These are phyloP conservation scores for Melanotaenia boesemani DNA, from an alignment of 2,797 vertebrate genomes.

Conservation along the genomic window DNA sequence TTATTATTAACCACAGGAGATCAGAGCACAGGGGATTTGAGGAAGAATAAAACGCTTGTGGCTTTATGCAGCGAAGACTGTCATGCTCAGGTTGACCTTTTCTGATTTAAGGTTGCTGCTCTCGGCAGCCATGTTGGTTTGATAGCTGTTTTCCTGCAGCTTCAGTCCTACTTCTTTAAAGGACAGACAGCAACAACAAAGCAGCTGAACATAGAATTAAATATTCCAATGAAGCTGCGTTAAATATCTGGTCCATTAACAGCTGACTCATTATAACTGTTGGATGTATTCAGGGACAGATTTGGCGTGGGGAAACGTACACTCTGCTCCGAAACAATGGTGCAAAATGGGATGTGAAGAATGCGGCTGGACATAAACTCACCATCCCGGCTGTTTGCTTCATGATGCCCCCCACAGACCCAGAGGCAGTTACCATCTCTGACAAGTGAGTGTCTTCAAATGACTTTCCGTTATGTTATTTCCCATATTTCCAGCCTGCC, in stretches of 20 bases:
- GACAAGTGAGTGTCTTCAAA: slow-evolving; percentile 85
- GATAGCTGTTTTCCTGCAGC: too few species aligned
- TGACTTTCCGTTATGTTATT: not conserved
- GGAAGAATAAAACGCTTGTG: not conserved
- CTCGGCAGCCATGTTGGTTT: too few species aligned
- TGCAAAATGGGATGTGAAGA: slow-evolving; percentile 90
- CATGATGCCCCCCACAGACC: slow-evolving; percentile 91
- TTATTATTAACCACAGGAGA: not conserved
- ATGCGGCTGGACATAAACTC: slow-evolving; percentile 82
- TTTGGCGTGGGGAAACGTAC: slow-evolving; percentile 89
- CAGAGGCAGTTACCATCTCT: slow-evolving; percentile 83
- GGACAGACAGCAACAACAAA: too few species aligned
- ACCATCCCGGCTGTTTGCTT: slow-evolving; percentile 92
- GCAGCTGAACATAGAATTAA: too few species aligned
- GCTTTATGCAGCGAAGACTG: not conserved
- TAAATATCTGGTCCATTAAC: not conserved
- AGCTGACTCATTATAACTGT: slow-evolving; percentile 6
- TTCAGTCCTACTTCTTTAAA: too few species aligned
- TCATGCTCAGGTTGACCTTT: not conserved
- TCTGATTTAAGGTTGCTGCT: too few species aligned
- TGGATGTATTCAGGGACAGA: slow-evolving; percentile 82
- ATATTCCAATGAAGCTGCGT: not conserved
- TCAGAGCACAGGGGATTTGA: not conserved
- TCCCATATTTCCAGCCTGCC: too few species aligned
- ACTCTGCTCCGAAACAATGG: slow-evolving; percentile 89